phyloP scores from a whole-genome alignment of 2,888 invertebrate species.

The Diaphora mendica region DNA sequence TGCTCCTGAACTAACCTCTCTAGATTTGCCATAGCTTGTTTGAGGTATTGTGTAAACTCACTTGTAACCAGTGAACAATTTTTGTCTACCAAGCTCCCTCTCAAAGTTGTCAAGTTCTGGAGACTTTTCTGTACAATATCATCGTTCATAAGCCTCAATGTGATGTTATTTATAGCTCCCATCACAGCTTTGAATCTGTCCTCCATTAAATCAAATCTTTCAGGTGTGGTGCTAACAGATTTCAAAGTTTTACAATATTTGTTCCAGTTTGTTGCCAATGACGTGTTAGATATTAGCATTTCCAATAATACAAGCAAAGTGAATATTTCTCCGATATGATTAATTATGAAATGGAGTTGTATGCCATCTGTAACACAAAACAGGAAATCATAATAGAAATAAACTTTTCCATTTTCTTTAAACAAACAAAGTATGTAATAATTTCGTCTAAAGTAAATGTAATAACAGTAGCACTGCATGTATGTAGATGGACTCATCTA shows the following conservation, averaged over 20 bases:
- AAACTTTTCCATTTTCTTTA: neutral
- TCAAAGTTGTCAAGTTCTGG: constrained; percentile 74
- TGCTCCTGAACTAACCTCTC: constrained; percentile 85
- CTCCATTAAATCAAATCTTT: constrained; percentile 86
- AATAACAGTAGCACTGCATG: neutral
- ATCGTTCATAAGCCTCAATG: constrained; percentile 89
- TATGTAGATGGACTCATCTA: too few relatives aligned
- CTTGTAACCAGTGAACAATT: constrained; percentile 77
- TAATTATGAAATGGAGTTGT: constrained; percentile 80
- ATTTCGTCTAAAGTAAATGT: neutral
- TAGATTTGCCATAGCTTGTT: constrained; percentile 87
- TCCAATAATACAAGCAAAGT: constrained; percentile 90
- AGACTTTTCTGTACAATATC: constrained; percentile 89
- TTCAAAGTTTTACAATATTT: constrained; percentile 91
- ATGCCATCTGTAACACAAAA: constrained; percentile 72
- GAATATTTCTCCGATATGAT: constrained; percentile 89
- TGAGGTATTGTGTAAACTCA: constrained; percentile 90
- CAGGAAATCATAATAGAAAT: neutral
- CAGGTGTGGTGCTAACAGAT: constrained; percentile 88
- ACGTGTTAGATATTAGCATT: constrained; percentile 76
- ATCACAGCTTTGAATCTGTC: constrained; percentile 89
- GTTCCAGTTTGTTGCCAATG: constrained; percentile 88
- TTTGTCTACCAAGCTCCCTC: constrained; percentile 79
- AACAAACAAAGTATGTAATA: neutral
- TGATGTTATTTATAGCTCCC: constrained; percentile 90